A percentile compares a stretch with the other conserved stretches of the same genome.
These are phyloP conservation scores for Edolisoma coerulescens DNA, from an alignment of 2,113 vertebrate genomes.

Conservation along the genomic window DNA sequence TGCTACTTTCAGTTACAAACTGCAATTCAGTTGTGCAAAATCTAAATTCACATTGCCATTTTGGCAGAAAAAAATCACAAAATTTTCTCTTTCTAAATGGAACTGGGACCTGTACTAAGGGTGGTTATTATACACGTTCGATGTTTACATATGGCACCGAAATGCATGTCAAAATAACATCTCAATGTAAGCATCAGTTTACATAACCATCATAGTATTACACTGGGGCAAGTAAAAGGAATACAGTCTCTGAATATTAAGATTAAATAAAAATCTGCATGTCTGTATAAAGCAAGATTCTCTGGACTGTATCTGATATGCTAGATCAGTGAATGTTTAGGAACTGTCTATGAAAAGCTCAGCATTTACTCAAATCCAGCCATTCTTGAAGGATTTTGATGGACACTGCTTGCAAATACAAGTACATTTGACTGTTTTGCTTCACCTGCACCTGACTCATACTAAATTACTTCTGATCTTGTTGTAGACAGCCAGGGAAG, in stretches of 20 bases:
- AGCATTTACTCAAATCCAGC: neutral
- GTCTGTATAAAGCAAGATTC: neutral
- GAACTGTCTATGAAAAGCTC: neutral
- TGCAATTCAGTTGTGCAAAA: neutral
- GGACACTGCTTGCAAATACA: neutral
- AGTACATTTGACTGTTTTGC: neutral
- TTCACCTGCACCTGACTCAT: neutral
- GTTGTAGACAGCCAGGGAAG: neutral
- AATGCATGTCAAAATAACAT: neutral
- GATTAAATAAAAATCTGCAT: neutral
- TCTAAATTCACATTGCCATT: neutral
- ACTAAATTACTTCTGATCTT: neutral
- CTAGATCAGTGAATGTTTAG: neutral
- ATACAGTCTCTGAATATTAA: neutral
- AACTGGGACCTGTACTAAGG: neutral
- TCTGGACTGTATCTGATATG: neutral
- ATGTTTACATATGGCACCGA: neutral
- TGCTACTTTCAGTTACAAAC: neutral
- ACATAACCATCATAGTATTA: neutral
- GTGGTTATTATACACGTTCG: neutral
- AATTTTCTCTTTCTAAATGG: neutral
- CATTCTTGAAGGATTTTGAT: neutral
- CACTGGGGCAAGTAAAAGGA: neutral
- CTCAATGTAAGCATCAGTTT: neutral
- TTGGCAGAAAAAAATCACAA: neutral